These are phyloP conservation scores for Cecidostiba fungosa DNA, from an alignment of 2,888 invertebrate genomes.

Conservation along the genomic window DNA sequence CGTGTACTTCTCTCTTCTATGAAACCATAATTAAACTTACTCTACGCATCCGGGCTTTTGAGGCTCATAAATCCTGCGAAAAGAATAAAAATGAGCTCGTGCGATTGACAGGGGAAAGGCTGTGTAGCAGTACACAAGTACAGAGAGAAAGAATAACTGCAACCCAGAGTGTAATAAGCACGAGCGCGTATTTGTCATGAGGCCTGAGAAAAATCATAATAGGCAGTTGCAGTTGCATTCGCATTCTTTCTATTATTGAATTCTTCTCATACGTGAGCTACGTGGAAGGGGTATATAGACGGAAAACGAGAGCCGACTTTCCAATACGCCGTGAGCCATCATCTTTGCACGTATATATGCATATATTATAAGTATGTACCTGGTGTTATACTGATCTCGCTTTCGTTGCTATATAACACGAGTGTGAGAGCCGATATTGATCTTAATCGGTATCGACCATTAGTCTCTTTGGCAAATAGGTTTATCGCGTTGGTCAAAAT, in stretches of 20 bases:
- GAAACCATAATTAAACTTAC: background rate
- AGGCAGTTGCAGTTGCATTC: background rate
- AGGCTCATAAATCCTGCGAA: background rate
- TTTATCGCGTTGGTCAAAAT: background rate
- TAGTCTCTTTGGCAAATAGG: background rate
- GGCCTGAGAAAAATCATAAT: constrained; percentile 23
- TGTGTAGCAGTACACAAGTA: background rate
- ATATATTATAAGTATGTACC: background rate
- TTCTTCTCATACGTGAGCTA: background rate
- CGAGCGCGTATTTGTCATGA: constrained; percentile 37
- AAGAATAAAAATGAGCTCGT: background rate
- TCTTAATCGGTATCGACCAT: background rate
- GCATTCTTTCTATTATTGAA: constrained; percentile 52
- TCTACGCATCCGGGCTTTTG: background rate
- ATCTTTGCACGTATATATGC: background rate
- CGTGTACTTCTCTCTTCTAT: too few species aligned
- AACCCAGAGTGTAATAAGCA: background rate
- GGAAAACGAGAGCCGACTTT: constrained; percentile 43
- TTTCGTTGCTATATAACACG: background rate
- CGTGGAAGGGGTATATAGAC: background rate
- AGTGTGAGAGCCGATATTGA: background rate
- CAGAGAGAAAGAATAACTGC: background rate
- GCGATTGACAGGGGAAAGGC: constrained; percentile 18
- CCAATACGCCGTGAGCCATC: constrained; percentile 49
- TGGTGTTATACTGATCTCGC: background rate